Conservation (phyloP, 2,888 invertebrate species). For the Agrypnus murinus region DNA sequence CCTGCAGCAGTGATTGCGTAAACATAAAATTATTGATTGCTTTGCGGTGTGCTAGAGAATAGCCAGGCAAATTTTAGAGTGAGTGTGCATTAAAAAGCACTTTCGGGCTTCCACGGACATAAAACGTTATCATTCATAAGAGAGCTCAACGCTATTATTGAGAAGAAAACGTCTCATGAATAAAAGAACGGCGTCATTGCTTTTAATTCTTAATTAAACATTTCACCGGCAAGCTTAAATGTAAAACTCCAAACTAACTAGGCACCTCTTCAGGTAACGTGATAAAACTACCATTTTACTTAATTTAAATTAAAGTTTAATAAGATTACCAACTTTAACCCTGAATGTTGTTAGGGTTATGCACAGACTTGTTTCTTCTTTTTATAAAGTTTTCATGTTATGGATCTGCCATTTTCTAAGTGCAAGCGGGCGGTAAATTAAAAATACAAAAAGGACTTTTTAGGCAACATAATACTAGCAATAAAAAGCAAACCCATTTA, state of each 20-base stretch:
- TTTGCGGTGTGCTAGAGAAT: constrained; percentile 33
- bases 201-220: constrained; percentile 47
- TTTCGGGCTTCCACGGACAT: constrained; percentile 14
- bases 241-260: constrained; percentile 39
- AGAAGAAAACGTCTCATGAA: constrained; percentile 44
- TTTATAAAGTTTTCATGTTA: too few relatives aligned
- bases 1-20: constrained; percentile 37
- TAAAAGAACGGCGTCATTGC: constrained; percentile 44
- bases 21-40: constrained; percentile 40
- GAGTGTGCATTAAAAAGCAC: constrained; percentile 30
- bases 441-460: not conserved
- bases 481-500: not conserved
- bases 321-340: constrained; percentile 40
- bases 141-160: constrained; percentile 30
- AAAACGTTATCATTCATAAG: constrained; percentile 37
- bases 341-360: too few relatives aligned
- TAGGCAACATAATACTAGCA: too few relatives aligned
- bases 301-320: constrained; percentile 48
- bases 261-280: constrained; percentile 40
- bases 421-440: too few relatives aligned
- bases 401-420: too few relatives aligned
- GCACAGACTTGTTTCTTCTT: too few relatives aligned
- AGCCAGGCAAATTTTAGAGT: constrained; percentile 15
- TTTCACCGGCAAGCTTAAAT: constrained; percentile 30
- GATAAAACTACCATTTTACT: constrained; percentile 42